Evolutionary conservation across 1,140 invertebrate species (phyloP).

Genomic region (Neelides sp.): DNA sequence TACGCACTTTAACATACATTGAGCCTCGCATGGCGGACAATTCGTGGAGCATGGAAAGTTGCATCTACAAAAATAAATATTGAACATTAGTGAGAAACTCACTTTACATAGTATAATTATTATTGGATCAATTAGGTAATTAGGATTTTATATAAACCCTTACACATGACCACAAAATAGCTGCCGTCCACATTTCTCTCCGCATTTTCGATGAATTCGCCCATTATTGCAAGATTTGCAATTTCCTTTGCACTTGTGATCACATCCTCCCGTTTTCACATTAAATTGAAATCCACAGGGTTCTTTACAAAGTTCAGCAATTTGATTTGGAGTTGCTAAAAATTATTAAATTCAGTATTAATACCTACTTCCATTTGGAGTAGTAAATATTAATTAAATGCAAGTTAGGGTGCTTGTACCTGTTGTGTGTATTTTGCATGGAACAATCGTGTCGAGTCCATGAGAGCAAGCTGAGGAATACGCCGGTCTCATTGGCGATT

Average conservation of each 20-base stretch:
- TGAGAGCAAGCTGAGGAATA: conserved; percentile 13
- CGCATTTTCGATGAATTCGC: conserved; percentile 48
- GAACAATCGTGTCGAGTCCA: conserved; percentile 18
- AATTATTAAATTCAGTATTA: background rate
- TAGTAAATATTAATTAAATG: background rate
- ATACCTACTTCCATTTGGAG: background rate
- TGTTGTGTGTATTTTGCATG: conserved; percentile 13
- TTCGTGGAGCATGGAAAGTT: conserved; percentile 43
- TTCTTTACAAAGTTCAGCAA: conserved; percentile 14
- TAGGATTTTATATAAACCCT: background rate
- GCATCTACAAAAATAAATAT: conserved; percentile 42
- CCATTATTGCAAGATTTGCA: conserved; percentile 48
- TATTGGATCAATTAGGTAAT: background rate
- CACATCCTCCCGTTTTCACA: conserved; percentile 14
- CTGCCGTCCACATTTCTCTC: conserved; percentile 43
- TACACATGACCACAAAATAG: conserved; percentile 52
- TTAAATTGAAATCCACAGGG: conserved; percentile 20
- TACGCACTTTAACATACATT: conserved; percentile 45
- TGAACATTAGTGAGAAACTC: conserved; percentile 14
- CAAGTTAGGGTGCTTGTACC: background rate
- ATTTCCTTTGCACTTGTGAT: conserved; percentile 35
- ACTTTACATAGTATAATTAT: background rate
- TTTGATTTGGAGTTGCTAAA: conserved; percentile 10
- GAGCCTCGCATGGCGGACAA: conserved; percentile 48
- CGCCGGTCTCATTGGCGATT: conserved; percentile 6